Base-by-base conservation (phyloP, 2,797 vertebrate species). In the Pelochelys cantorii region DNA sequence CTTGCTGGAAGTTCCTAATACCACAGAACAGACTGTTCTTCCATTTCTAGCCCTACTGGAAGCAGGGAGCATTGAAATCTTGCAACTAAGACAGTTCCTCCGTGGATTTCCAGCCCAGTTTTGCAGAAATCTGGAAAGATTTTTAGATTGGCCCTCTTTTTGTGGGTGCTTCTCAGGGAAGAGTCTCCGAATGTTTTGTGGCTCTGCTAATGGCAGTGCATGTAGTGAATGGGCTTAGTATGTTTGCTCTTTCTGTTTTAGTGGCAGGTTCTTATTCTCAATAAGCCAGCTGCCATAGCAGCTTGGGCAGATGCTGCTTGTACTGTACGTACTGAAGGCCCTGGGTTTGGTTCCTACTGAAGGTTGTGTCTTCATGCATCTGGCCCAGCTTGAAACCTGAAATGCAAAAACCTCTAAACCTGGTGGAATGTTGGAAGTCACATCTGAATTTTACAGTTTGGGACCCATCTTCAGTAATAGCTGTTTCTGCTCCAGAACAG, bases 11-110 rank as follows among this genome's bases (percentile, higher is more conserved):
- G 52, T 86, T 83, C 14, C 52, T 79, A 88, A 85, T 78, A 83
- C 90, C 48, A 91, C 83, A 74, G 56, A 81, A 11, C 71, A 93
- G 84, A 80, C 54, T 84, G 59, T 82, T 68, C 15, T 27, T 95
- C 11, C 56, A 2, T 89, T 90, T 89, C 54, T 85, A 23, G 52
- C n/a, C 56, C 14, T 65, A 48, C 7, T 86, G 42, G 54, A 37
- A 12, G 83, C 60, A 86, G 55, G 31, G 3, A 2, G 42, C 42
- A 52, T 52, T 77, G 48, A 52, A 86, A 52, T 74, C 56, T 4
- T 1, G 5, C 59, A 22, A 71, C 34, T 71, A 42, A 89, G 2
- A 5, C 18, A 48, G 55, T 85, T 56, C 17, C 86, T 86, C 57
- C 6, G 31, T 90, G 82, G 86, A 89, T 0, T 78, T 55, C 82